These are phyloP conservation scores for Branchinecta lindahli DNA, from an alignment of 1,140 invertebrate genomes.

Conservation along the genomic window DNA sequence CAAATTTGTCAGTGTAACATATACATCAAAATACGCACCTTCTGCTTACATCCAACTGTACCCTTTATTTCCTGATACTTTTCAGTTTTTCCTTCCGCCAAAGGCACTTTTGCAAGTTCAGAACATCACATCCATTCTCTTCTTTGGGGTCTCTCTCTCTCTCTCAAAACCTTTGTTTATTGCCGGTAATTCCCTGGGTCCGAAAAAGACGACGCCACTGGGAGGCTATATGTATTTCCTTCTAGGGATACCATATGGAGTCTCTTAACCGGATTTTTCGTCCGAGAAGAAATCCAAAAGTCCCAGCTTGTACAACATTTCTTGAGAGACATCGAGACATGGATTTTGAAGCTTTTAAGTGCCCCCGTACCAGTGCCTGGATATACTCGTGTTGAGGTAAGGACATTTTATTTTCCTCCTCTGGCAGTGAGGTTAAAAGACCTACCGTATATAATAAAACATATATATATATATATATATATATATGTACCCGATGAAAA, in stretches of 20 bases:
- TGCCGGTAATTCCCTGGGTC: too few relatives aligned
- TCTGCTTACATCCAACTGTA: too few relatives aligned
- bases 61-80: too few relatives aligned
- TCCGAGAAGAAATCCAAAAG: slow-evolving; percentile 6
- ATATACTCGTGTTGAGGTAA: slow-evolving; percentile 81
- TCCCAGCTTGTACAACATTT: slow-evolving; percentile 64
- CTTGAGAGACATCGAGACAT: slow-evolving; percentile 94
- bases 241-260: slow-evolving; percentile 83
- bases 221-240: slow-evolving; percentile 21
- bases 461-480: slow-evolving; percentile 9
- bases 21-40: too few relatives aligned
- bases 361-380: slow-evolving; percentile 93
- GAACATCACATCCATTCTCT: too few relatives aligned
- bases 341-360: slow-evolving; percentile 86
- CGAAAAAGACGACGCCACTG: too few relatives aligned
- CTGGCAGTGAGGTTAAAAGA: not conserved
- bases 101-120: too few relatives aligned
- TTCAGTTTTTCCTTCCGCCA: too few relatives aligned
- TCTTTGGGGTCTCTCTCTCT: too few relatives aligned
- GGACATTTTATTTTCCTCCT: slow-evolving; percentile 15
- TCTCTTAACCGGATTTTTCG: slow-evolving; percentile 46
- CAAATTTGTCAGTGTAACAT: too few relatives aligned
- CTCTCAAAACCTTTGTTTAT: too few relatives aligned
- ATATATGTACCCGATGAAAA: slow-evolving; percentile 1
- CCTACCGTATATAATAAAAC: not conserved